Percentiles rank a stretch among this genome's conserved stretches.
These are phyloP conservation scores for Hymenochirus boettgeri DNA, from an alignment of 2,113 vertebrate genomes.

Conservation along the genomic window DNA sequence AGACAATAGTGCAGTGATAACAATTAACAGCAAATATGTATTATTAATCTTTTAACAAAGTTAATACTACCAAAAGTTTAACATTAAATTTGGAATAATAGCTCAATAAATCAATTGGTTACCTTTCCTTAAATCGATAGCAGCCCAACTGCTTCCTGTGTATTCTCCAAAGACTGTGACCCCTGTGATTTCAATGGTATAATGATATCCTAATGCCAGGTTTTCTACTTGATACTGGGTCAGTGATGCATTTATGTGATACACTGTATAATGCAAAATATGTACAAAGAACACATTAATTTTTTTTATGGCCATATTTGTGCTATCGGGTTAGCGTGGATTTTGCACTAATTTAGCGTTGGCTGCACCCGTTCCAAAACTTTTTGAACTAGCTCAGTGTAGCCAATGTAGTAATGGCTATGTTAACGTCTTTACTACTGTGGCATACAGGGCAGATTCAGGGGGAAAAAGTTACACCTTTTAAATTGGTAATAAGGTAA, in stretches of 20 bases:
- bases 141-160: slow-evolving; percentile 11
- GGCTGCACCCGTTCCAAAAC: no score
- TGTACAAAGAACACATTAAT: no score
- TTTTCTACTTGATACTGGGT: slow-evolving; percentile 13
- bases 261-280: slow-evolving; percentile 5
- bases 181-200: slow-evolving; percentile 18
- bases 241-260: not conserved
- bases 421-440: no score
- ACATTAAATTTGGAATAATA: not conserved
- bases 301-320: no score
- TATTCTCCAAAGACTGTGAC: slow-evolving; percentile 24
- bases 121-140: slow-evolving; percentile 1
- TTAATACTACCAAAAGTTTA: not conserved
- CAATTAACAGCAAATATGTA: no score
- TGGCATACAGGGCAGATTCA: no score
- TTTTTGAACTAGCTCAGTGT: no score
- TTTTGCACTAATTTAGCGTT: no score
- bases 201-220: slow-evolving; percentile 1
- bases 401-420: no score
- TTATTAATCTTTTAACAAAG: not conserved
- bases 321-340: no score
- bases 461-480: no score
- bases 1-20: not conserved
- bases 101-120: not conserved
- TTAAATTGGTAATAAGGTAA: no score